phyloP scores from a whole-genome alignment of 2,888 invertebrate species.

The Camptogramma bilineatum region DNA sequence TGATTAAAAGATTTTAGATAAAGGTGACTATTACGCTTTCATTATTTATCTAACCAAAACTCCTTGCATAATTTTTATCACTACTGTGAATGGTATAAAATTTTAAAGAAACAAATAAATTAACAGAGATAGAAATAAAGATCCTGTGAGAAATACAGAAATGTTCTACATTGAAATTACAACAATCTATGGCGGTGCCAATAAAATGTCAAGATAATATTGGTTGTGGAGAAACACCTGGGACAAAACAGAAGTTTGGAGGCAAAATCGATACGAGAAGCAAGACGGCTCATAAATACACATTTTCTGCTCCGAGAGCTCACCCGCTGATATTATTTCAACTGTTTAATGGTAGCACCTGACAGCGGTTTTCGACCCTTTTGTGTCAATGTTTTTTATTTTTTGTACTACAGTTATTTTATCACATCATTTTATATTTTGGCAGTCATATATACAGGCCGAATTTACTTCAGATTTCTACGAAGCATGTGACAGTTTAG shows the following conservation, averaged over 20 bases:
- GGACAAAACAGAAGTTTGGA: conserved; percentile 59
- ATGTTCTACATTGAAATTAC: conserved; percentile 65
- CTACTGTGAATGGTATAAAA: too few relatives aligned
- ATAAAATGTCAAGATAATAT: conserved; percentile 75
- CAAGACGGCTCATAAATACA: conserved; percentile 32
- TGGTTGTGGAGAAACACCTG: conserved; percentile 68
- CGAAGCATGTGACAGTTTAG: too few relatives aligned
- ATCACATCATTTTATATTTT: too few relatives aligned
- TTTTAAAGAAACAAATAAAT: too few relatives aligned
- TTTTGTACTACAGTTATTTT: background rate
- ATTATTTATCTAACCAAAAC: too few relatives aligned
- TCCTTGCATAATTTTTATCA: too few relatives aligned
- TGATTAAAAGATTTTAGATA: too few relatives aligned
- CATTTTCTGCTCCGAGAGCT: conserved; percentile 26
- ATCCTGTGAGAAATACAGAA: conserved; percentile 7
- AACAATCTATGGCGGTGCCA: conserved; percentile 61
- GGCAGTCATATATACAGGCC: too few relatives aligned
- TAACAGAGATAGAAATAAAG: too few relatives aligned
- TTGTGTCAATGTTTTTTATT: conserved; percentile 2
- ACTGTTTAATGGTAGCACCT: conserved; percentile 4
- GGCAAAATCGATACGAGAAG: conserved; percentile 60
- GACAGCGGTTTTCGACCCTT: conserved; percentile 5
- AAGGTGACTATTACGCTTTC: too few relatives aligned
- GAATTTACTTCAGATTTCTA: too few relatives aligned
- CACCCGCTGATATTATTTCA: conserved; percentile 20